A percentile compares a stretch with the other conserved stretches of the same genome.
phyloP scores from a whole-genome alignment of 1,140 invertebrate species.

The Cotesia vestalis region DNA sequence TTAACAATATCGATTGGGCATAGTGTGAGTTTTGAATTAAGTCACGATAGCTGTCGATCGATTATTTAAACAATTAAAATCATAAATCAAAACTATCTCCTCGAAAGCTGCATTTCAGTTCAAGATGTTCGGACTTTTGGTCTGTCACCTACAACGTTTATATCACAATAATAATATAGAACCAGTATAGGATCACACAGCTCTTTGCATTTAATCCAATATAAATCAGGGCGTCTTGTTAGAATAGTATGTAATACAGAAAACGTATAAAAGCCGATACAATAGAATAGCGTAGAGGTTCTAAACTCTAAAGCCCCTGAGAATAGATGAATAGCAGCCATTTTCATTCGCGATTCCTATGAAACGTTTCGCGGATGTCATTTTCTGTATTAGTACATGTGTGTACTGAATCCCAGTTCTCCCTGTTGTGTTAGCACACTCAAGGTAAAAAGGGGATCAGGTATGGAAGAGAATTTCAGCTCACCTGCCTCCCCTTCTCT shows the following conservation, averaged over 20 bases:
- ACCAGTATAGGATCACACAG: slow-evolving; percentile 45
- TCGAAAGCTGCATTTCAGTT: not conserved
- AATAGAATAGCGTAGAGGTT: slow-evolving; percentile 6
- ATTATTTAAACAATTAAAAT: no score
- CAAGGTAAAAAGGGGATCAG: slow-evolving; percentile 32
- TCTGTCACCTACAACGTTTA: not conserved
- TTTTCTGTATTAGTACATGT: not conserved
- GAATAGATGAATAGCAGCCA: slow-evolving; percentile 30
- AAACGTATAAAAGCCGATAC: slow-evolving; percentile 38
- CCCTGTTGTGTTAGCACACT: slow-evolving; percentile 31
- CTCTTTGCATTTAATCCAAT: slow-evolving; percentile 59
- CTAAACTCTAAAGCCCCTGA: not conserved
- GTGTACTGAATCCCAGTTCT: slow-evolving; percentile 7
- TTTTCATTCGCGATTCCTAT: slow-evolving; percentile 31
- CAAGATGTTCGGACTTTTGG: slow-evolving; percentile 2
- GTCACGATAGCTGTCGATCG: no score
- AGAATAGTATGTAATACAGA: slow-evolving; percentile 29
- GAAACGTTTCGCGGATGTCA: slow-evolving; percentile 16
- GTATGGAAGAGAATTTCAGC: slow-evolving; percentile 33
- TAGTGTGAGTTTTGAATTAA: no score
- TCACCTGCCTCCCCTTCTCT: slow-evolving; percentile 48
- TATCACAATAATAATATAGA: slow-evolving; percentile 27
- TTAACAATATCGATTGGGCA: no score
- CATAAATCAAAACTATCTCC: no score
- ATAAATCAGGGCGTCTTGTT: slow-evolving; percentile 57